These are phyloP conservation scores for Gadus chalcogrammus DNA, from an alignment of 2,113 vertebrate species.

Conservation along the genomic window DNA sequence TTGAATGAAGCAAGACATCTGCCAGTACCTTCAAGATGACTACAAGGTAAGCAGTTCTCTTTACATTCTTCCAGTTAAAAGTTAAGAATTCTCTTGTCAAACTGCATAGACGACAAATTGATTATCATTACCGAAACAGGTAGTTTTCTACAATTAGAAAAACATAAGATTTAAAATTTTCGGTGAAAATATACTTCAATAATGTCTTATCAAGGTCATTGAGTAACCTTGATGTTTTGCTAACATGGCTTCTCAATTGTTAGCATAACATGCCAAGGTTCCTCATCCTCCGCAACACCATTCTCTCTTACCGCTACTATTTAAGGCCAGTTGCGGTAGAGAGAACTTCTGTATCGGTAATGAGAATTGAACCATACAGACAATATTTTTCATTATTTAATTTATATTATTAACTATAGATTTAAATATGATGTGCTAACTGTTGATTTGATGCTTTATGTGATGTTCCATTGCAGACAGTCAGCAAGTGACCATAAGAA, in stretches of 20 bases:
- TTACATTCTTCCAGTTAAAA: conserved; percentile 8
- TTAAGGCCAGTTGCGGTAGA: no score
- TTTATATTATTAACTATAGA: no score
- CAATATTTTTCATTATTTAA: no score
- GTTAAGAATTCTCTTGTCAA: conserved; percentile 17
- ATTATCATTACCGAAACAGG: conserved; percentile 23
- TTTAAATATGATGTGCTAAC: no score
- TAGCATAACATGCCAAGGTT: no score
- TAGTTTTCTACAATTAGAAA: conserved; percentile 24
- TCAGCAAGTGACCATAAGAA: no score
- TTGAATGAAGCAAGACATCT: conserved; percentile 17
- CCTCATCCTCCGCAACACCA: no score
- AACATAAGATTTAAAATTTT: conserved; percentile 4
- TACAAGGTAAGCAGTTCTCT: conserved; percentile 17
- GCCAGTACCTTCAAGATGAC: conserved; percentile 6
- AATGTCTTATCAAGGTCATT: conserved; percentile 17
- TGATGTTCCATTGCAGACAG: no score
- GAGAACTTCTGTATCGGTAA: no score
- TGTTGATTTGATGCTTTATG: no score
- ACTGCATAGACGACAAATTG: conserved; percentile 18
- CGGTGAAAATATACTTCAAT: not conserved
- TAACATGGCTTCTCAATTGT: conserved; percentile 4
- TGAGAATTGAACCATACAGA: no score
- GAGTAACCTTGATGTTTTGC: conserved; percentile 8
- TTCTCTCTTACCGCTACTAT: no score